A percentile compares a stretch with the other conserved stretches of the same genome.
Conservation (phyloP, 1,140 invertebrate species). For the Scaptomyza pallida region DNA sequence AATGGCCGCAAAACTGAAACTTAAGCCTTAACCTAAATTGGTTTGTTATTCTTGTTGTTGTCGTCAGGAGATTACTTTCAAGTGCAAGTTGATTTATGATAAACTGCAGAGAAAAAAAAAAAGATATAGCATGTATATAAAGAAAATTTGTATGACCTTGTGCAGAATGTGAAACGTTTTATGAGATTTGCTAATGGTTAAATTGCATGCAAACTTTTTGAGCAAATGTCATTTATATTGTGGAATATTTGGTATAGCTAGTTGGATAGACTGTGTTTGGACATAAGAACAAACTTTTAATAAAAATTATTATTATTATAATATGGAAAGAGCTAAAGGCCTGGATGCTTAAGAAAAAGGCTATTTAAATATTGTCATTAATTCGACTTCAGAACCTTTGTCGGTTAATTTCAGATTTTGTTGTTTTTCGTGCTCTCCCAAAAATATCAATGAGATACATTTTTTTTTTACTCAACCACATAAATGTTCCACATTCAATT, state of each 20-base stretch:
- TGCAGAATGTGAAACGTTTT: slow-evolving; percentile 31
- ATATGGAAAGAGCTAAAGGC: too few relatives aligned
- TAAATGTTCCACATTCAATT: slow-evolving; percentile 55
- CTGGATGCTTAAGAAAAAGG: too few relatives aligned
- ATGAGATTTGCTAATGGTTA: slow-evolving; percentile 19
- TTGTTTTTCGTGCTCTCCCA: too few relatives aligned
- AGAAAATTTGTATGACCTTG: slow-evolving; percentile 25
- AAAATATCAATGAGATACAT: too few relatives aligned
- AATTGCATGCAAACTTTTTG: slow-evolving; percentile 4
- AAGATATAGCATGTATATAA: neutral
- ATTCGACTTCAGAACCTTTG: too few relatives aligned
- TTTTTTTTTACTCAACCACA: too few relatives aligned
- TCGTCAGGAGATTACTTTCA: slow-evolving; percentile 67
- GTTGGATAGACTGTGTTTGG: too few relatives aligned
- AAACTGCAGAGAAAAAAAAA: slow-evolving; percentile 15
- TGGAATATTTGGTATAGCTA: neutral
- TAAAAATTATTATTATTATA: too few relatives aligned
- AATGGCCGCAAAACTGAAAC: slow-evolving; percentile 37
- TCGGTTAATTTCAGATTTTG: too few relatives aligned
- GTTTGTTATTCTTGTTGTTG: slow-evolving; percentile 37
- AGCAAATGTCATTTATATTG: slow-evolving; percentile 26
- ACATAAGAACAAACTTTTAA: too few relatives aligned
- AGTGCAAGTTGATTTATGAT: slow-evolving; percentile 59
- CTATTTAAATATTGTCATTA: too few relatives aligned
- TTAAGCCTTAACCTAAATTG: slow-evolving; percentile 73